Base-by-base conservation (phyloP, 2,113 vertebrate species). In the Dicentrarchus labrax region DNA sequence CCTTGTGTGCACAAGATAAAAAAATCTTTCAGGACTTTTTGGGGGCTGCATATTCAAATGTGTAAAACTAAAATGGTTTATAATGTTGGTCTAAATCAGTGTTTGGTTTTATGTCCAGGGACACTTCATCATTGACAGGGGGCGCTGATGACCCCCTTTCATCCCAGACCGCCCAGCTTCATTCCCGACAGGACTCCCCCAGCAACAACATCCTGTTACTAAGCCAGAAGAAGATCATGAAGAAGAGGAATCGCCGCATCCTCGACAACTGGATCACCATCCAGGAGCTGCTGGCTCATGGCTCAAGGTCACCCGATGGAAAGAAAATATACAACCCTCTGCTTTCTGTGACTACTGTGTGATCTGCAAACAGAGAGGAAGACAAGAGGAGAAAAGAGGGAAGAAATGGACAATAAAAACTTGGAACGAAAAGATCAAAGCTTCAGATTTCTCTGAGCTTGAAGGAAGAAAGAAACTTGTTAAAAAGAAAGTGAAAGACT, bases 261-360 rank as follows among this genome's bases (percentile, higher is more conserved):
- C 89, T 97, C 21, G 97, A 97, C 88, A 97, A 97, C 94, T 97
- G 97, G 97, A 95, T 96, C 75, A 97, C 97, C 72, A 97, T 97
- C 84, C 97, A 97, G 92, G 97, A 97, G 93, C 96, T 97, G 91
- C 89, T 97, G 93, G 96, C 97, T 19, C 96, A 97, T 0, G 96
- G 97, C 6, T 95, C 95, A 0, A 92, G 95, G 41, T 96, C 96
- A 0, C 94, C 96, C 0, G 96, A 97, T 0, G 97, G 97, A 12
- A 96, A 95, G 77, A 93, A 95, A 9, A 93, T 97, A 10, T 97
- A 96, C 87, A 97, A 97, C 87, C 96, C 96, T 0, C 92, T 97
- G 75, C 95, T 97, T 0, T 97, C 96, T 0, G 96, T 97, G 62
- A 97, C 97, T 79, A 97, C 96, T 0, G 96, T 97, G 36, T 97